phyloP scores from a whole-genome alignment of 2,113 vertebrate species.

The Eudyptes chrysolophus region DNA sequence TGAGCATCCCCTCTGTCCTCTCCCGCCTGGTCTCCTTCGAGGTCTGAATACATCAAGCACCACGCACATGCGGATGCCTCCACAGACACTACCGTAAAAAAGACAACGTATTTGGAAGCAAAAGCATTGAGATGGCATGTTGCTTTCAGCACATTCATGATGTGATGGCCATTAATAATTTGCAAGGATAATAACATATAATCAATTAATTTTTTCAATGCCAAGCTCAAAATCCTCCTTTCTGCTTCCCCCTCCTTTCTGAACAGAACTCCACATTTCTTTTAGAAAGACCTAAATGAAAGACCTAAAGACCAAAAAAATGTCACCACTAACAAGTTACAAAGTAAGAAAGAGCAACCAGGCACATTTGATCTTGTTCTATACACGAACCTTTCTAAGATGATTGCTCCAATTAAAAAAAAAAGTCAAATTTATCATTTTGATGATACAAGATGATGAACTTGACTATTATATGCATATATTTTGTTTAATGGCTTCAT shows the following conservation, averaged over 20 bases:
- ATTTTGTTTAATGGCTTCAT: slow-evolving; percentile 76
- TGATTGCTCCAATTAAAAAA: slow-evolving; percentile 52
- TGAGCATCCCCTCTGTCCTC: not conserved
- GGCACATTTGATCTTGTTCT: slow-evolving; percentile 45
- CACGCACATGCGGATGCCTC: not conserved
- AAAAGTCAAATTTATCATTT: slow-evolving; percentile 56
- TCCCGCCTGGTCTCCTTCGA: not conserved
- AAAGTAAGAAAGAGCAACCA: slow-evolving; percentile 47
- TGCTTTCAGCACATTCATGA: slow-evolving; percentile 15
- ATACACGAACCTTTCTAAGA: slow-evolving; percentile 10
- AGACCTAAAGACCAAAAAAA: slow-evolving; percentile 29
- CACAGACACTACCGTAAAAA: not conserved
- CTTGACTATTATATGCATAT: slow-evolving; percentile 65
- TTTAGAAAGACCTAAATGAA: slow-evolving; percentile 1
- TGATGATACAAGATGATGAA: slow-evolving; percentile 66
- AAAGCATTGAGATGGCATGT: slow-evolving; percentile 25
- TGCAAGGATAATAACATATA: not conserved
- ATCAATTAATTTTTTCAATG: slow-evolving; percentile 28
- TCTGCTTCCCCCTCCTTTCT: not conserved
- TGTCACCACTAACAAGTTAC: slow-evolving; percentile 9
- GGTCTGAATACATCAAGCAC: not conserved
- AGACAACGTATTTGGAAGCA: slow-evolving; percentile 65
- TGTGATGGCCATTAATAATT: slow-evolving; percentile 7
- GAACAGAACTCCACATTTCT: not conserved
- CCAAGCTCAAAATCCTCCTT: not conserved